phyloP scores from a whole-genome alignment of 1,140 invertebrate species.

The Zophobas morio region DNA sequence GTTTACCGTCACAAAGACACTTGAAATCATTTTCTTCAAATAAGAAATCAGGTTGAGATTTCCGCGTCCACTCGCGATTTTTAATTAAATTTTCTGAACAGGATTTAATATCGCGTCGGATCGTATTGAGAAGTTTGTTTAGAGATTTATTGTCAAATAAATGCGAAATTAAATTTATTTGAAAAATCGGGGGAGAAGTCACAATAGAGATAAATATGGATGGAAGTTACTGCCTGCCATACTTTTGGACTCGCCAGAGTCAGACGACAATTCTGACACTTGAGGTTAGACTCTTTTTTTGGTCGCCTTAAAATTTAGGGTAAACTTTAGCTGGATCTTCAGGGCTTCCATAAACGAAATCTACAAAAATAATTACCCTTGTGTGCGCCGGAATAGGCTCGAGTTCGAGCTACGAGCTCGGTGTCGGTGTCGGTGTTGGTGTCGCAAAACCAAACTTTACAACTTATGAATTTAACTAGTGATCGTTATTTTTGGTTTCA shows the following conservation, averaged over 20 bases:
- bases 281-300: conserved; percentile 72
- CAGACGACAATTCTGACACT: conserved; percentile 48
- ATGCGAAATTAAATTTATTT: background rate
- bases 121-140: background rate
- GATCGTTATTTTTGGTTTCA: too few species aligned
- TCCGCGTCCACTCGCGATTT: background rate
- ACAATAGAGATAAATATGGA: too few species aligned
- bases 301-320: conserved; percentile 74
- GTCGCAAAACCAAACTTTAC: too few species aligned
- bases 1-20: too few species aligned
- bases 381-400: background rate
- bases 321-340: conserved; percentile 74
- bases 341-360: conserved; percentile 75
- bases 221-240: background rate
- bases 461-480: too few species aligned
- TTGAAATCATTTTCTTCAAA: too few species aligned
- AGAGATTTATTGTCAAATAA: too few species aligned
- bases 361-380: conserved; percentile 64
- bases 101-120: background rate
- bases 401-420: too few species aligned
- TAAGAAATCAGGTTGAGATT: background rate
- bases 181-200: too few species aligned
- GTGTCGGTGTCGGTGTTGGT: too few species aligned
- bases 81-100: background rate
- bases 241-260: background rate